Conservation (phyloP, 2,797 vertebrate genomes). For the Peromyscus attwateri region DNA sequence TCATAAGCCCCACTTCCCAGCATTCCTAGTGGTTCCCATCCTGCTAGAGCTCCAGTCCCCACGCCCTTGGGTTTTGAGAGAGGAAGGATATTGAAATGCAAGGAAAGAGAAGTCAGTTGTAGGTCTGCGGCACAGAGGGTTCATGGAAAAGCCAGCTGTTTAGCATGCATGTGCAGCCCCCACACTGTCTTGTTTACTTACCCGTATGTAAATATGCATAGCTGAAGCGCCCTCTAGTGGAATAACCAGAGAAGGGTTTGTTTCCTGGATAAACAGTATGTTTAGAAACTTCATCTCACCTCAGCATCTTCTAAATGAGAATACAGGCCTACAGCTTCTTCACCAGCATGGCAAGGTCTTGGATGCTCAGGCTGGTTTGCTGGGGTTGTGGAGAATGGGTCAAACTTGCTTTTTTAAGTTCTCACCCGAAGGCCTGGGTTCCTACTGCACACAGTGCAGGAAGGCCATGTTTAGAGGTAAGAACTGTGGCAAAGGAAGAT, state of each 20-base stretch:
- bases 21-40: background rate
- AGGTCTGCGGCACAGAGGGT: background rate
- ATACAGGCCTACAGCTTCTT: background rate
- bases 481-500: background rate
- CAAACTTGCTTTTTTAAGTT: background rate
- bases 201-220: conserved; percentile 86
- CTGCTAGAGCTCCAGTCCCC: background rate
- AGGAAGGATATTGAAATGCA: background rate
- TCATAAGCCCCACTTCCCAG: background rate
- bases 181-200: background rate
- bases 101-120: background rate
- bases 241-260: conserved; percentile 73
- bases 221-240: conserved; percentile 91
- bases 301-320: background rate
- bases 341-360: background rate
- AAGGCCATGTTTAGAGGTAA: background rate
- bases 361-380: rapidly evolving
- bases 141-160: background rate
- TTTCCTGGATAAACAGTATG: conserved; percentile 5
- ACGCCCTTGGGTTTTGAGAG: background rate
- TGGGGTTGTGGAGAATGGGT: background rate
- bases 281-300: background rate
- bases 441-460: background rate
- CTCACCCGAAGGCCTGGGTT: background rate
- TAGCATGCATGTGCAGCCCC: background rate